Base-by-base conservation (phyloP, 1,140 invertebrate genomes). In the Ceratitis capitata region DNA sequence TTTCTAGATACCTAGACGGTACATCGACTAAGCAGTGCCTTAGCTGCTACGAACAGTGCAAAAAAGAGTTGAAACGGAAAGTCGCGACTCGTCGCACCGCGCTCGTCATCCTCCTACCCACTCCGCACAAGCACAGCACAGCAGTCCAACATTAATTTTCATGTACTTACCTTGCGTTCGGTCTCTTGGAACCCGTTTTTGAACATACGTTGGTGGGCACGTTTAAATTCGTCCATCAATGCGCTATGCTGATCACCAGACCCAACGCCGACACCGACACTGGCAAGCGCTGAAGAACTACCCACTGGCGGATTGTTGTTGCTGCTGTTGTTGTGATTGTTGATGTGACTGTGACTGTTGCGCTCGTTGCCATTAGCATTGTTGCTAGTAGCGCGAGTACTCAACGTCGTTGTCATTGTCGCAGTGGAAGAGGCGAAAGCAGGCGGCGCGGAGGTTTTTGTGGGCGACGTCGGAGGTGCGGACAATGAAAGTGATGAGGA, bases 201-300 rank as follows among this genome's bases (percentile, higher is more conserved):
- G 92, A 97, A 97, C 96, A 97, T 97, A 92, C 95, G 96, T 86
- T 94, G 94, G 91, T 97, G 96, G 1, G 96, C 96, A 89, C 95
- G 95, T 89, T 96, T 97, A 89, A 97, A 97, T 92, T 97, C 97
- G 92, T 97, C 95, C 95, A 97, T 97, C 74, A 97, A 91, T 88
- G 96, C 94, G 85, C 94, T 94, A 87, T 96, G 95, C 87, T 95
- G 94, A 89, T 95, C 94, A n/a, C 47, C 82, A 32, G 49, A 29
- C 4, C 42, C 85, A 82, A 82, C 82, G 64, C 51, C 56, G 29
- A 61, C 26, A 82, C 93, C 92, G 56, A 74, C 35, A 82, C 93
- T 92, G 61, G 88, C 87, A 45, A 78, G 23, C 14, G 69, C 39
- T 23, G 9, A 42, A 39, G 6, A n/a, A n/a, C n/a, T 26, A 45